phyloP scores from a whole-genome alignment of 2,797 vertebrate genomes.

The Enoplosus armatus region DNA sequence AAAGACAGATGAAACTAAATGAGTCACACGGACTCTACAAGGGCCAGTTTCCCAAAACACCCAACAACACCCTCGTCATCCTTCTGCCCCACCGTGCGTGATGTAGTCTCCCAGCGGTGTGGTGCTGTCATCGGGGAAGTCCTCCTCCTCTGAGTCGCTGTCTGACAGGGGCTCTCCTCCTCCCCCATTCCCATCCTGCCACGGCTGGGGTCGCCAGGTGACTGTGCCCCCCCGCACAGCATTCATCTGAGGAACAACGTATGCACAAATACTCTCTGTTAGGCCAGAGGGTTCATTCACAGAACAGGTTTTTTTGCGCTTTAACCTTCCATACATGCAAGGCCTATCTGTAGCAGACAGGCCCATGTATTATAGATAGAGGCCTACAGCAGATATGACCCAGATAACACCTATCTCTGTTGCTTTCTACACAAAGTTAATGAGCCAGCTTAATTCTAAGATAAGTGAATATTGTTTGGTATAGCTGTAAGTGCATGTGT shows the following conservation, averaged over 20 bases:
- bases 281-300: neutral
- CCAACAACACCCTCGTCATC: neutral
- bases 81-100: constrained; percentile 80
- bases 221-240: constrained; percentile 80
- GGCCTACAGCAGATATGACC: constrained; percentile 16
- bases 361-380: constrained; percentile 7
- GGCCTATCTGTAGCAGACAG: constrained; percentile 3
- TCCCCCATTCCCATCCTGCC: constrained; percentile 86
- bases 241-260: constrained; percentile 78
- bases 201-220: constrained; percentile 87
- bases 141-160: constrained; percentile 89
- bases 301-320: neutral
- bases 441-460: neutral
- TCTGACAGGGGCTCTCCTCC: constrained; percentile 87
- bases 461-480: neutral
- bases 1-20: neutral
- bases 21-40: neutral
- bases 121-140: constrained; percentile 88
- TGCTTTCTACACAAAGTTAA: neutral
- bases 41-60: neutral
- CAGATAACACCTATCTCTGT: constrained; percentile 19
- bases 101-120: constrained; percentile 88
- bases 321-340: neutral
- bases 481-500: neutral
- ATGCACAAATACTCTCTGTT: neutral